phyloP scores from a whole-genome alignment of 2,797 vertebrate genomes.

The Falco naumanni region DNA sequence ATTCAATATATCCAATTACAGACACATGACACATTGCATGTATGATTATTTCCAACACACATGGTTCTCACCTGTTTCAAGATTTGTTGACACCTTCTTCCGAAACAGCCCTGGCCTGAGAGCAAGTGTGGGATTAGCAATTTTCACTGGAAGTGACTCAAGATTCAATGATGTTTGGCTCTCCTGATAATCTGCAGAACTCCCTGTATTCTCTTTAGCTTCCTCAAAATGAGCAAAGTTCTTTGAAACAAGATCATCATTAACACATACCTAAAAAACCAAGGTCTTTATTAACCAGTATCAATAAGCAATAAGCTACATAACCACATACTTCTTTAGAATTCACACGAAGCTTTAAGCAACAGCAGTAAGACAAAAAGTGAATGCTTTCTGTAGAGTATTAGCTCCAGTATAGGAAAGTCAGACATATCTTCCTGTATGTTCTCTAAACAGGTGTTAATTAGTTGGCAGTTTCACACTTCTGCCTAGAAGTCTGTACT shows the following conservation, averaged over 20 bases:
- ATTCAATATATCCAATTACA: not conserved
- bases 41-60: not conserved
- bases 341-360: not conserved
- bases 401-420: not conserved
- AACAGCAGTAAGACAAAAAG: not conserved
- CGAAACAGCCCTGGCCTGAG: conserved; percentile 64
- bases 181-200: not conserved
- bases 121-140: conserved; percentile 20
- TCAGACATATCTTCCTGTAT: not conserved
- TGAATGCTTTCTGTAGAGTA: not conserved
- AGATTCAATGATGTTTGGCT: not conserved
- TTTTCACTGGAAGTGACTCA: conserved; percentile 3
- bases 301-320: not conserved
- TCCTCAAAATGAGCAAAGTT: conserved; percentile 83
- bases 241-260: conserved; percentile 91
- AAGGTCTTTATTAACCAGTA: not conserved
- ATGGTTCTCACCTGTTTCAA: conserved; percentile 45
- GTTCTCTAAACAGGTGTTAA: not conserved
- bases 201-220: not conserved
- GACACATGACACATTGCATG: not conserved
- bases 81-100: not conserved
- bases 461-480: not conserved
- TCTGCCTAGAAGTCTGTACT: not conserved
- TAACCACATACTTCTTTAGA: not conserved
- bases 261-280: conserved; percentile 86